These are phyloP conservation scores for Cecidostiba fungosa DNA, from an alignment of 2,888 invertebrate species.

Conservation along the genomic window DNA sequence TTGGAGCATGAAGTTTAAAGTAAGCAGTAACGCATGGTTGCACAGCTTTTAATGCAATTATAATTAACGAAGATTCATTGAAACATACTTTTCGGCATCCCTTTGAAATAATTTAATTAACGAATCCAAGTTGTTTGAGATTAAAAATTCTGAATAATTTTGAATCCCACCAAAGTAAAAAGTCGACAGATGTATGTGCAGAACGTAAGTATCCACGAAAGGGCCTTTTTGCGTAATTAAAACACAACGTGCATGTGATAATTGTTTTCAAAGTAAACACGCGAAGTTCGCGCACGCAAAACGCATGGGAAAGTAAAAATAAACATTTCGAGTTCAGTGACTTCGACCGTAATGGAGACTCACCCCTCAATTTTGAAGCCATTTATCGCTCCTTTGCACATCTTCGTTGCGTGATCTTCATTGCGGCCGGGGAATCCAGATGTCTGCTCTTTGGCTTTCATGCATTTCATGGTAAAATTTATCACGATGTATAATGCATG, in stretches of 20 bases:
- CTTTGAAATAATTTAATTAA: conserved; percentile 18
- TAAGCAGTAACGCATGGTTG: background rate
- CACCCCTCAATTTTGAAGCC: conserved; percentile 16
- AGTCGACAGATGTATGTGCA: background rate
- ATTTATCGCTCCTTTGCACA: conserved; percentile 41
- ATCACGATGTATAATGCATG: background rate
- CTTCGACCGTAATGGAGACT: background rate
- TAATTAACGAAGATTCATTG: background rate
- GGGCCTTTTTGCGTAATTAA: background rate
- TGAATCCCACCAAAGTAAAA: background rate
- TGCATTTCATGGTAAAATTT: background rate
- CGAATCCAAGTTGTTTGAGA: background rate
- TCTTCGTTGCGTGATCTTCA: background rate
- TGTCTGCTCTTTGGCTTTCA: background rate
- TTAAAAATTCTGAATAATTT: background rate
- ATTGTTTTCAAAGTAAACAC: conserved; percentile 30
- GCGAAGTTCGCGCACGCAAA: background rate
- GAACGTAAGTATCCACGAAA: background rate
- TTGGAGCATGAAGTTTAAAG: background rate
- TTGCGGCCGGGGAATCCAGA: background rate
- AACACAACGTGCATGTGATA: background rate
- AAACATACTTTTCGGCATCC: background rate
- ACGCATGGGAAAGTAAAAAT: background rate
- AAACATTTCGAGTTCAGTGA: conserved; percentile 22
- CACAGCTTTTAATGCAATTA: background rate